Evolutionary conservation across 1,140 invertebrate species (phyloP), one percentile per base, ranked within the genome.

Genomic region (Ooceraea biroi): DNA sequence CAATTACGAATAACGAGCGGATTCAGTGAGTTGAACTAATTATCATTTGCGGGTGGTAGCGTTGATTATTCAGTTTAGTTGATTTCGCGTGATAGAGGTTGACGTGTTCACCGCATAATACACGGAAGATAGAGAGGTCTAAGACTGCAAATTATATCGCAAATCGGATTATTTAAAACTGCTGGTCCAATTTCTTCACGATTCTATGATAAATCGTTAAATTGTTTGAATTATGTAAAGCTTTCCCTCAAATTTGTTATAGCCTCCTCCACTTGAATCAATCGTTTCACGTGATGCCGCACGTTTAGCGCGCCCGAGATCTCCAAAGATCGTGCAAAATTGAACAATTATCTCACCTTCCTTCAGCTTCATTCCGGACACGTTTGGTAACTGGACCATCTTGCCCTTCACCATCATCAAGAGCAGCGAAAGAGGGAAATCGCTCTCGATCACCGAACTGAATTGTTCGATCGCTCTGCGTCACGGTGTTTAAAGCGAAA

Each of bases 341-440:
- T 36, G 44, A 44, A 44, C 14, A 17, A 19, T 63, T 41, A 22
- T 36, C 86, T 72, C 55, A 89, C 88, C 85, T 89, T 90, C 83
- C 30, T 89, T 90, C 52, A 89, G 44, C 22, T 69, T 36, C 8
- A 44, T 22, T 11, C 88, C 88, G n/a, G 88, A 66, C 10, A 90
- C 60, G 44, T 90, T 63, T 14, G 57, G 46, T 30, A 89, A 82
- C 7, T 25, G 69, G 0, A 68, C 58, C 58, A 63, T 60, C 52
- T 73, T 44, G 1, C n/a, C 68, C 44, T 80, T 83, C 36, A 77
- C 10, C 44, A 76, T 44, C 76, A 82, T 71, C 48, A 36, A 25
- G n/a, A 27, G 19, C 25, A n/a, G 58, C 11, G 4, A 57, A 44
- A 12, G 14, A 2, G 0, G 1, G 1, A 50, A 50, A 41, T 27